Evolutionary conservation across 2,888 invertebrate species (phyloP), one percentile per base, ranked within the genome.

Genomic region (Petrolisthes manimaculis): DNA sequence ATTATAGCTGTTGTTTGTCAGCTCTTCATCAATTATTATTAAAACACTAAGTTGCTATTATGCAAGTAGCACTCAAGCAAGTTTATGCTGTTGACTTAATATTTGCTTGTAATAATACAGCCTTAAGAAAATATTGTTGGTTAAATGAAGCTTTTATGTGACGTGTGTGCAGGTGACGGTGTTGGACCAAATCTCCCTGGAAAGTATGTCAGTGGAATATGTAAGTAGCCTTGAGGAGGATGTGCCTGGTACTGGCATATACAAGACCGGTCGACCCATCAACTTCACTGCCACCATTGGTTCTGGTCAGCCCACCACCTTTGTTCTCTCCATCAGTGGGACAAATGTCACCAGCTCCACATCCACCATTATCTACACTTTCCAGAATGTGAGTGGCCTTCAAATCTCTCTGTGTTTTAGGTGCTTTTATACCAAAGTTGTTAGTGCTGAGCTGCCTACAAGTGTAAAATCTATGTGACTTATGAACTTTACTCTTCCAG

Each of bases 161-260:
- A n/a, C 6, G 6, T 53, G 1, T 3, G 14, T 24, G 9, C 83
- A 83, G 83, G 55, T 83, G 54, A 53, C 14, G 24, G 71, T 83
- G 12, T 53, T 83, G 55, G 83, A 83, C 71, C 71, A 71, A 4
- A 53, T 83, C 14, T 55, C 75, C 0, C 21, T 83, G 75, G 55
- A 83, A 12, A 53, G 24, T 54, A 83, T 83, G 55, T 21, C 55
- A 53, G 83, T 83, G 55, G 83, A 83, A 5, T 83, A 83, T 75
- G 21, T 67, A 37, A 21, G 51, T n/a, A 9, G 54, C 3, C 53
- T 54, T 54, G 83, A 83, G n/a, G 83, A 71, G 5, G 74, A 71
- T 12, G 14, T 75, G 21, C 75, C 74, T 71, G 21, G 55, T 53
- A 74, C 83, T 53, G 74, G 54, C 53, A 54, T 55, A 53, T 83